These are phyloP conservation scores for Rhinogobius similis DNA, from an alignment of 2,113 vertebrate genomes.

Conservation along the genomic window DNA sequence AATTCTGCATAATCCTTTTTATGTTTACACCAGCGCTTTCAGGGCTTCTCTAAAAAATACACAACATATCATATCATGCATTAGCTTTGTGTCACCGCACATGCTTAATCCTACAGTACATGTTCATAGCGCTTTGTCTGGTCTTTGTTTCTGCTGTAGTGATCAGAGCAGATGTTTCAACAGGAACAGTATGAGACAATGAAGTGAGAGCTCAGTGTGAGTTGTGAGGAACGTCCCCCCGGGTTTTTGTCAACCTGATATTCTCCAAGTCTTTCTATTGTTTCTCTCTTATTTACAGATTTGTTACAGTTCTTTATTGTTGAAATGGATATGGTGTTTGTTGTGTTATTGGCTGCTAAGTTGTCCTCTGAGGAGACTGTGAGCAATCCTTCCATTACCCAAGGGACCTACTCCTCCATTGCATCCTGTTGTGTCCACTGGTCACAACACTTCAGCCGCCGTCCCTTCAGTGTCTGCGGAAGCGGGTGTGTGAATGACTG, in stretches of 20 bases:
- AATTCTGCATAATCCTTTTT: not conserved
- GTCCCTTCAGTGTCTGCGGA: too few species aligned
- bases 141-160: not conserved
- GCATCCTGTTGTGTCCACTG: too few species aligned
- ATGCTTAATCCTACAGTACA: not conserved
- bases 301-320: not conserved
- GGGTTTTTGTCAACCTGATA: not conserved
- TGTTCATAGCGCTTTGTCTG: not conserved
- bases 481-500: not conserved
- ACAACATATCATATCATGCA: not conserved
- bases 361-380: too few species aligned
- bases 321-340: not conserved
- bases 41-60: too few species aligned
- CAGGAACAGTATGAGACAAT: not conserved
- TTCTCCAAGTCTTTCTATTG: not conserved
- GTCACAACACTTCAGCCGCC: too few species aligned
- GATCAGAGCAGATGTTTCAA: not conserved
- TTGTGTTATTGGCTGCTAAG: too few species aligned
- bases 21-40: not conserved
- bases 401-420: too few species aligned
- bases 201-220: not conserved
- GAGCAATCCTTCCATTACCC: too few species aligned
- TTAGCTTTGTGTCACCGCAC: not conserved
- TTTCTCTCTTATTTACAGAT: not conserved
- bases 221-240: not conserved